Conservation (phyloP, 1,140 invertebrate species). For the Bicyclus anynana region DNA sequence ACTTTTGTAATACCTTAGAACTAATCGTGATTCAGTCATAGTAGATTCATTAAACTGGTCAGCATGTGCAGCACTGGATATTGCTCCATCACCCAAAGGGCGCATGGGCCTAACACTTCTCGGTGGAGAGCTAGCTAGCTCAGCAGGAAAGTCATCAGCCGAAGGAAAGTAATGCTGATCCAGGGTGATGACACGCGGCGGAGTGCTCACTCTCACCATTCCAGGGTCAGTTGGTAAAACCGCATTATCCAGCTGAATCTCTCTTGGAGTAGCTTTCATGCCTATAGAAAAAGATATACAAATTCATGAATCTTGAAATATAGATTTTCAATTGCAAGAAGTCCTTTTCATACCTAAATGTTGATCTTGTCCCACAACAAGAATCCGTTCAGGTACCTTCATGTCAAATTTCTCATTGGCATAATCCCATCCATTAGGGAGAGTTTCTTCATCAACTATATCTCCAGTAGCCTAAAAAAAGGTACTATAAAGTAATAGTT, state of each 20-base stretch:
- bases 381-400: constrained; percentile 93
- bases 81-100: constrained; percentile 55
- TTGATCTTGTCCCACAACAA: constrained; percentile 90
- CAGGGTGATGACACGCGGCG: constrained; percentile 88
- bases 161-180: constrained; percentile 89
- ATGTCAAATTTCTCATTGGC: constrained; percentile 87
- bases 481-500: not conserved
- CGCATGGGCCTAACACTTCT: constrained; percentile 41
- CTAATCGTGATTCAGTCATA: constrained; percentile 65
- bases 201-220: constrained; percentile 86
- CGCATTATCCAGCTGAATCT: constrained; percentile 90
- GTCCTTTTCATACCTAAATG: constrained; percentile 77
- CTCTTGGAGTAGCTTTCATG: constrained; percentile 87
- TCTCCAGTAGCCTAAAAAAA: constrained; percentile 79
- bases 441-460: constrained; percentile 81
- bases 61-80: constrained; percentile 44
- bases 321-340: no score
- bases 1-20: constrained; percentile 50
- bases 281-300: constrained; percentile 71
- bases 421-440: constrained; percentile 83
- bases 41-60: constrained; percentile 66
- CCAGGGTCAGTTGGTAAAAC: constrained; percentile 84
- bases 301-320: no score
- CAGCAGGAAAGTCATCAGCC: constrained; percentile 78
- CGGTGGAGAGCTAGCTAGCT: constrained; percentile 52